Base-by-base conservation (phyloP, 2,888 invertebrate genomes). In the Stenchaetothrips biformis region DNA sequence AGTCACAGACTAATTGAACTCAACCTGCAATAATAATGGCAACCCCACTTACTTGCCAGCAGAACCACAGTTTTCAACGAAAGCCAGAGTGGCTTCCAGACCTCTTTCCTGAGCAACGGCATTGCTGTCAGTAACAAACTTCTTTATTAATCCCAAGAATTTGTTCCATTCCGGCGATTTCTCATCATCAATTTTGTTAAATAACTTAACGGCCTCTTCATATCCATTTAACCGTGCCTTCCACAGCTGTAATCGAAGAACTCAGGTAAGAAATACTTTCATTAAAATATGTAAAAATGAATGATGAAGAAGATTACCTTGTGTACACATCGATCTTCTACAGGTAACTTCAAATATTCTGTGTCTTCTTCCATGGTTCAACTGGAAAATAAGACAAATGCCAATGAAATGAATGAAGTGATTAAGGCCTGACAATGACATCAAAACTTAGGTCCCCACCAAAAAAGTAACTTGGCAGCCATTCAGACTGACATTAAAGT, bases 71-170 rank as follows among this genome's bases (percentile, higher is more conserved):
- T 97, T 97, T 87, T 98, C 96, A 0, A 97, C 92, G 87, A 93
- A 99, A 67, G 94, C 94, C 80, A 97, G 87, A 0, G 95, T 93
- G 11, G 98, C 97, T 85, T 97, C 98, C 83, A 99, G 86, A 18
- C 96, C 98, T 89, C 95, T 98, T 86, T 99, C 98, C 86, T 98
- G 98, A 1, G 98, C 97, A 82, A 95, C 92, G 21, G 94, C 98
- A 92, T 99, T 98, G 84, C 94, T 95, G 86, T 99, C 98, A 0
- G 91, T 89, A 0, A 97, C 97, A 90, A 98, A 97, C 87, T 98
- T 98, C 86, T 97, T 97, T 59, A 99, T 92, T 78, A 97, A 88
- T 11, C 95, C 95, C 16, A 95, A 88, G 87, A 93, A 99, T 87
- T 96, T 97, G 84, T 91, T 92, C 92, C 97, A 98, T 86, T 98